Base-by-base conservation (phyloP, 2,888 invertebrate species). In the Stenodera caucasica region DNA sequence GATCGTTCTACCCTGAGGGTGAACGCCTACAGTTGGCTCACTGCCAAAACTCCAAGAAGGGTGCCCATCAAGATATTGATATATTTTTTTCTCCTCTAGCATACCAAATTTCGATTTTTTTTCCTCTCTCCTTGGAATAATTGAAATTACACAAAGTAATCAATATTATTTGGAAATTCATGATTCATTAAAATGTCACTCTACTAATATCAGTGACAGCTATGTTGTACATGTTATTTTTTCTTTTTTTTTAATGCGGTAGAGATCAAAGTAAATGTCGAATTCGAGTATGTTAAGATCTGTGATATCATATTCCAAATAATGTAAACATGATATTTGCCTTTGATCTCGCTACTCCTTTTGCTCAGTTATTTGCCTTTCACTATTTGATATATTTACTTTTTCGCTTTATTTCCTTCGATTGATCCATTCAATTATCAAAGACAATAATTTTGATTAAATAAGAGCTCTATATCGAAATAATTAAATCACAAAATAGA, bases 31-130 rank as follows among this genome's bases (percentile, higher is more conserved):
- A 64, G 67, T 72, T 74, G 74, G 74, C 74, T 59, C 51, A 18
- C 61, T 63, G 72, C 73, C 74, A 74, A 71, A 68, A 40, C 37
- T 69, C 67, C 65, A 67, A 61, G 63, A 61, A 65, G 61, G 66
- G 61, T 67, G 60, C 65, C 67, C 55, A 66, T 66, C 64, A 64
- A 37, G 60, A 60, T 63, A 63, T 63, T 63, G 63, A 61, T 63
- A 57, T 61, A n/a, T 63, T 63, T 40, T 40, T 40, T 40, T 35
- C 12, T 35, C 12, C 1, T 40, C 9, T 29, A 8, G 37, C 18
- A 15, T 40, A 40, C 15, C 37, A 9, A 18, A 40, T 9, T 40
- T 40, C 37, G 37, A 40, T 40, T 40, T 18, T 18, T 18, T 9
- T 18, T 9, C n/a, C n/a, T n/a, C n/a, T n/a, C n/a, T n/a, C n/a